Evolutionary conservation across 2,888 invertebrate species (phyloP).

Genomic region (Dorcus parallelipipedus): DNA sequence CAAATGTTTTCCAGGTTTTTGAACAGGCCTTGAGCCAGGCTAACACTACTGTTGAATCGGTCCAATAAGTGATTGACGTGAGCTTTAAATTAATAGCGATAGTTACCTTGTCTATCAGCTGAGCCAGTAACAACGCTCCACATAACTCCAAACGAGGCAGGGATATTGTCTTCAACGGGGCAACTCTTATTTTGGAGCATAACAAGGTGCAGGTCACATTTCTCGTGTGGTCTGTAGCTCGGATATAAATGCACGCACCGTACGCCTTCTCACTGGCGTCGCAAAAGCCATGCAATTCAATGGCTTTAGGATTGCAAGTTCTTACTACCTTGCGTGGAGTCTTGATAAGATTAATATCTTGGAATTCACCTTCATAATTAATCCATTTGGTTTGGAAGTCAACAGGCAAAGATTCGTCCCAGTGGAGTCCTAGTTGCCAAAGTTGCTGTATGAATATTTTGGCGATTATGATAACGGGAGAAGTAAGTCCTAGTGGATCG

Average conservation of each 20-base stretch:
- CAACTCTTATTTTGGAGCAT: conserved; percentile 5
- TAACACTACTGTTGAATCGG: conserved; percentile 1
- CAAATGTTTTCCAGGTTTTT: conserved; percentile 4
- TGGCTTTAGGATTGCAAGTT: neutral
- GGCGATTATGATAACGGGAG: too few species aligned
- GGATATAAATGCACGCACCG: conserved; percentile 1
- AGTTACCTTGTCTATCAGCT: neutral
- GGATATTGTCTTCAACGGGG: conserved; percentile 10
- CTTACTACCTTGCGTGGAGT: conserved; percentile 4
- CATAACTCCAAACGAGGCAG: conserved; percentile 8
- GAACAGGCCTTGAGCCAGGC: neutral
- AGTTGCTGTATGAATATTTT: too few species aligned
- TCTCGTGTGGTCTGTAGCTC: neutral
- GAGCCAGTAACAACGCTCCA: conserved; percentile 8
- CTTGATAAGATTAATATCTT: conserved; percentile 1
- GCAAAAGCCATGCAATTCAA: conserved; percentile 27
- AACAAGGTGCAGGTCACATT: neutral
- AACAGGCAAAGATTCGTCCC: conserved; percentile 13
- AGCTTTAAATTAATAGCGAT: neutral
- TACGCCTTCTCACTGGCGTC: conserved; percentile 24
- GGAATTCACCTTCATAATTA: neutral
- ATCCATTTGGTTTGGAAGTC: conserved; percentile 4
- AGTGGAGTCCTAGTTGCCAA: too few species aligned
- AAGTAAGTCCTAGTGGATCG: too few species aligned
- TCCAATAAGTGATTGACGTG: neutral